Evolutionary conservation across 2,797 vertebrate species (phyloP).

Genomic region (Bufotes viridis): DNA sequence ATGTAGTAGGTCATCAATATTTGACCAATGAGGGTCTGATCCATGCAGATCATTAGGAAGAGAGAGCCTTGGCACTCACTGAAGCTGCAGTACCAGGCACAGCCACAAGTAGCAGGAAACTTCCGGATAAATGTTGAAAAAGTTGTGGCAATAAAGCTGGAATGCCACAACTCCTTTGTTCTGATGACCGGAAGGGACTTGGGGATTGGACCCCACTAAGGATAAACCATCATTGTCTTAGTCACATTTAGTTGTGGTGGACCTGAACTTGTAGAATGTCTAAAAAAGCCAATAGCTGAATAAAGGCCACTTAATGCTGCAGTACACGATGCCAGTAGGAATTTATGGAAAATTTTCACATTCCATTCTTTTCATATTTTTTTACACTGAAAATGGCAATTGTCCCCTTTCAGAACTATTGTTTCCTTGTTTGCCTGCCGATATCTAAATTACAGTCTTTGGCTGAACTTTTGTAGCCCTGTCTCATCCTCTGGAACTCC

Average conservation of each 20-base stretch:
- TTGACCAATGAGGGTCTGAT: too few relatives aligned
- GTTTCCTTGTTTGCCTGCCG: constrained; percentile 57
- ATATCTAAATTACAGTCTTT: constrained; percentile 51
- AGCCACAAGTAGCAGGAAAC: too few relatives aligned
- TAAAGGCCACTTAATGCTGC: neutral
- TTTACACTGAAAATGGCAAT: neutral
- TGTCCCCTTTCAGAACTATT: constrained; percentile 35
- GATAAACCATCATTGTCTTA: neutral
- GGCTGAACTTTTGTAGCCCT: constrained; percentile 59
- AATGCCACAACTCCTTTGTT: neutral
- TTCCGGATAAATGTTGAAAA: neutral
- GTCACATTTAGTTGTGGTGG: neutral
- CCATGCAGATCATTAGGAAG: too few relatives aligned
- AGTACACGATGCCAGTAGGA: neutral
- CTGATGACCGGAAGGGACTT: neutral
- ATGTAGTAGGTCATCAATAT: too few relatives aligned
- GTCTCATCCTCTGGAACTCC: constrained; percentile 54
- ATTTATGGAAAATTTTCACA: neutral
- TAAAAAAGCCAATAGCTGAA: neutral
- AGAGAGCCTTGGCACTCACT: too few relatives aligned
- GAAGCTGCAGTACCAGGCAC: neutral
- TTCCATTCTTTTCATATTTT: constrained; percentile 2
- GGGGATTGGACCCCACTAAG: neutral
- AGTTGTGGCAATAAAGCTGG: neutral
- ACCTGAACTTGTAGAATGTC: neutral